A percentile compares a stretch with the other conserved stretches of the same genome.
Conservation (phyloP, 2,888 invertebrate genomes). For the Scaptomyza reducta region DNA sequence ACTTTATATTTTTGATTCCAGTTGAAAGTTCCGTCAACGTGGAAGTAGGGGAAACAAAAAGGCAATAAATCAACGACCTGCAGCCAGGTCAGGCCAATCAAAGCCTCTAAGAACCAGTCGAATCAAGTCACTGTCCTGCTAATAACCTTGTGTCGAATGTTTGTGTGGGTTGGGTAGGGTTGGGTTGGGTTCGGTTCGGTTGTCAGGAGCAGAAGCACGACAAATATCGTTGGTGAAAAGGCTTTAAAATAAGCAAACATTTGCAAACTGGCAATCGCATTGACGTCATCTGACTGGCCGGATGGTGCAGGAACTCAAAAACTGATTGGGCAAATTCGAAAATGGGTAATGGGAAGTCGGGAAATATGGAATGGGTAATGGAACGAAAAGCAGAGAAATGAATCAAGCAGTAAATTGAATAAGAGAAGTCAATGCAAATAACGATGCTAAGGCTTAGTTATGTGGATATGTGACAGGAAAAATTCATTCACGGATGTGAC, state of each 20-base stretch:
- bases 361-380: not conserved
- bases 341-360: not conserved
- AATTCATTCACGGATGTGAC: slow-evolving; percentile 33
- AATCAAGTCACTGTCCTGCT: slow-evolving; percentile 55
- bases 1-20: slow-evolving; percentile 3
- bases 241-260: slow-evolving; percentile 44
- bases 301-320: not conserved
- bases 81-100: slow-evolving; percentile 37
- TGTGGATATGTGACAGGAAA: slow-evolving; percentile 35
- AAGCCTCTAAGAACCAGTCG: slow-evolving; percentile 29
- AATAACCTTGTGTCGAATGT: slow-evolving; percentile 35
- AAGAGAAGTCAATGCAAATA: slow-evolving; percentile 37
- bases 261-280: slow-evolving; percentile 54
- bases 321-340: not conserved
- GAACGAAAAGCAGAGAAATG: slow-evolving; percentile 1
- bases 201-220: slow-evolving; percentile 5
- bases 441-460: slow-evolving; percentile 9
- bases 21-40: not conserved
- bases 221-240: slow-evolving; percentile 19
- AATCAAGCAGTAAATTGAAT: not conserved
- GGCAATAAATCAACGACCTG: slow-evolving; percentile 51
- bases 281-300: slow-evolving; percentile 53
- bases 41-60: not conserved
- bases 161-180: not conserved
- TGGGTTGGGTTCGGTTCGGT: not conserved